phyloP scores from a whole-genome alignment of 2,888 invertebrate species.

The Drosophila antonietae region DNA sequence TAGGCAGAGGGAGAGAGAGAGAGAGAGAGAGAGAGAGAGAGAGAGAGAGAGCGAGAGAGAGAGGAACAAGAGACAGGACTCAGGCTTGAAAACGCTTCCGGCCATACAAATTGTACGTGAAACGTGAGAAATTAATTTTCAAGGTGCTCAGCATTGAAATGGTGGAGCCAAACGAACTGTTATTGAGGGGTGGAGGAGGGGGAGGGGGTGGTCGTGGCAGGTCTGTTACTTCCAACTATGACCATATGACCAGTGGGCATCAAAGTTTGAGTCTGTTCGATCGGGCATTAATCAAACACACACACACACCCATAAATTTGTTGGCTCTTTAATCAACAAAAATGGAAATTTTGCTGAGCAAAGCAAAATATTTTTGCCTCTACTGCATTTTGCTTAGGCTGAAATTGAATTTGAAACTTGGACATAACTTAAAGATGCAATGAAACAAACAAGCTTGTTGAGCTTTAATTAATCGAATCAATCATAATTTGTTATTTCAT shows the following conservation, averaged over 20 bases:
- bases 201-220: neutral
- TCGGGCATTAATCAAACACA: constrained; percentile 4
- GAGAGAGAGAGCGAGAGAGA: neutral
- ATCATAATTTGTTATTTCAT: constrained; percentile 16
- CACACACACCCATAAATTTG: neutral
- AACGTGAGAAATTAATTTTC: constrained; percentile 75
- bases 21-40: neutral
- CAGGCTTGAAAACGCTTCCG: constrained; percentile 66
- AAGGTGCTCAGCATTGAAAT: constrained; percentile 48
- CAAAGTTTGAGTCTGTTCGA: constrained; percentile 15
- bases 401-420: neutral
- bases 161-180: neutral
- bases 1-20: neutral
- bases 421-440: neutral
- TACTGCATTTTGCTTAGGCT: neutral
- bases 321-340: constrained; percentile 15
- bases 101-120: constrained; percentile 72
- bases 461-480: constrained; percentile 16
- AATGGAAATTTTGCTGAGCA: constrained; percentile 7
- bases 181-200: neutral
- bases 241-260: constrained; percentile 12
- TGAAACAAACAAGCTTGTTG: constrained; percentile 6
- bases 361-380: constrained; percentile 8
- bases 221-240: neutral
- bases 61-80: constrained; percentile 8